A percentile compares a stretch with the other conserved stretches of the same genome.
Evolutionary conservation across 2,888 invertebrate genomes (phyloP).

Genomic region (Folsomia manolachei): DNA sequence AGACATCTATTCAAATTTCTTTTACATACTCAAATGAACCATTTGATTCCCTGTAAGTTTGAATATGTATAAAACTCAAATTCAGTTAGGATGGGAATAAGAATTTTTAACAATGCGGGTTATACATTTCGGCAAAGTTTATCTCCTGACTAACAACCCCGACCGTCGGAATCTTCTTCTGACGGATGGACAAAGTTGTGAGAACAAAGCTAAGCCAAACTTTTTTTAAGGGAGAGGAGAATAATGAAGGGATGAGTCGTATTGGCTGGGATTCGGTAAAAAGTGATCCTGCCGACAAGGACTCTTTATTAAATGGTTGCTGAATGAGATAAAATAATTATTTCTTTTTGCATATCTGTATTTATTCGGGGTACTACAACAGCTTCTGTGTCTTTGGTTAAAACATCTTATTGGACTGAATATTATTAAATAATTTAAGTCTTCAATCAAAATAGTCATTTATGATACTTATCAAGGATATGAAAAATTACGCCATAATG

Average conservation of each 20-base stretch:
- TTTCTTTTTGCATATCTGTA: no score
- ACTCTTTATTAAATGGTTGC: no score
- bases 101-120: neutral
- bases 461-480: no score
- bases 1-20: conserved; percentile 5
- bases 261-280: no score
- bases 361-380: no score
- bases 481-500: no score
- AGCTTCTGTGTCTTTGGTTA: no score
- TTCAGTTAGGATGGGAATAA: neutral
- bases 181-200: neutral
- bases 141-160: no score
- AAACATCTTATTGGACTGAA: no score
- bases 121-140: neutral
- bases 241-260: neutral
- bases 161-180: neutral
- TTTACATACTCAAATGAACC: conserved; percentile 13
- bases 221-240: neutral
- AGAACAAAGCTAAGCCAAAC: neutral
- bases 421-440: no score
- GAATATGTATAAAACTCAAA: conserved; percentile 8
- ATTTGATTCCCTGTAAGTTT: conserved; percentile 16
- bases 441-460: no score
- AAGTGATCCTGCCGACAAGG: neutral
- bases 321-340: no score